These are phyloP conservation scores for Plagiodera versicolora DNA, from an alignment of 2,888 invertebrate genomes.

Conservation along the genomic window DNA sequence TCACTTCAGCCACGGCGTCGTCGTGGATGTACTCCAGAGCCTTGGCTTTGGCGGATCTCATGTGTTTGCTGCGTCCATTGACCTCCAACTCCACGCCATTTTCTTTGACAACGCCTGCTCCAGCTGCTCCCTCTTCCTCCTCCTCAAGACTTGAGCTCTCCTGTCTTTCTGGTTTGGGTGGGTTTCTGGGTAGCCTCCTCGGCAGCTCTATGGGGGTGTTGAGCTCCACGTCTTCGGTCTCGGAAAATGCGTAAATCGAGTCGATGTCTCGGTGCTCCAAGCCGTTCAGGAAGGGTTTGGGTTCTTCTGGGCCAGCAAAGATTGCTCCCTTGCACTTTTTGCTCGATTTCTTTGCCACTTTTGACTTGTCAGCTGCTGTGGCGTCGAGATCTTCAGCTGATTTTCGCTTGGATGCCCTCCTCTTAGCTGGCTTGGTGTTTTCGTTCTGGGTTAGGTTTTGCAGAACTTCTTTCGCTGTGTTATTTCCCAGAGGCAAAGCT, in stretches of 20 bases:
- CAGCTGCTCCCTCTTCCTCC: too few species aligned
- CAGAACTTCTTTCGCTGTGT: not conserved
- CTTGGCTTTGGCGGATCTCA: slow-evolving; percentile 40
- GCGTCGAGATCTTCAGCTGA: not conserved
- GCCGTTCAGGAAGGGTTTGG: not conserved
- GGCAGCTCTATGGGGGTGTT: slow-evolving; percentile 28
- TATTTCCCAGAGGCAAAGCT: too few species aligned
- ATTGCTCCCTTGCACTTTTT: not conserved
- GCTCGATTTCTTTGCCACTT: not conserved
- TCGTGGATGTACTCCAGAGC: slow-evolving; percentile 41
- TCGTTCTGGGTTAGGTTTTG: not conserved
- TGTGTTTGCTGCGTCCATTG: slow-evolving; percentile 22
- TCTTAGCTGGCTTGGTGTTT: not conserved
- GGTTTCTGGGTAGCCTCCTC: slow-evolving; percentile 17
- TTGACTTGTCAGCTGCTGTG: not conserved
- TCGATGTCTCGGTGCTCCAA: slow-evolving; percentile 23
- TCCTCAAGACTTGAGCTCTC: too few species aligned
- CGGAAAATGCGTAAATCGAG: slow-evolving; percentile 29
- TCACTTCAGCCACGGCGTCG: slow-evolving; percentile 36
- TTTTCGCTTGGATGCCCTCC: not conserved
- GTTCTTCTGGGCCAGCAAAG: slow-evolving; percentile 7
- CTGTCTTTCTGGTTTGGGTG: too few species aligned
- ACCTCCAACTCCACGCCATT: slow-evolving; percentile 13
- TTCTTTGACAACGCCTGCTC: slow-evolving; percentile 9
- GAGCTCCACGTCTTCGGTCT: slow-evolving; percentile 29